phyloP scores from a whole-genome alignment of 2,113 vertebrate species.

The Aegotheles bennettii region DNA sequence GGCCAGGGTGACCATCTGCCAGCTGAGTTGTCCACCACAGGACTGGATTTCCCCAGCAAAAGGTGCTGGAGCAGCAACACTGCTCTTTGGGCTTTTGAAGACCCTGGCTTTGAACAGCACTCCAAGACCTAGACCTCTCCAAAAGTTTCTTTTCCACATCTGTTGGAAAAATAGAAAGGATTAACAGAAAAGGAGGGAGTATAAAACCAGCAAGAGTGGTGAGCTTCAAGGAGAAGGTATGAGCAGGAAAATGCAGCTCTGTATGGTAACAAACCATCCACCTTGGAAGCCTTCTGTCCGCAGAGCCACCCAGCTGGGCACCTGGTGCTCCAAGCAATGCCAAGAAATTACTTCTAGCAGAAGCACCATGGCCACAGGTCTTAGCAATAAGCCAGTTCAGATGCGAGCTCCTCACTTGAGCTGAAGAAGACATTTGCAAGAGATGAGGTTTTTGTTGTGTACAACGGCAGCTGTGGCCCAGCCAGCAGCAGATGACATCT shows the following conservation, averaged over 20 bases:
- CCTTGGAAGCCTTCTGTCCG: background rate
- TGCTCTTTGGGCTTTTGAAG: rapidly evolving
- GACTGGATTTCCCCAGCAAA: background rate
- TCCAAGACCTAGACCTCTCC: background rate
- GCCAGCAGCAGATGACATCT: conserved; percentile 17
- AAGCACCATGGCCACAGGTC: background rate
- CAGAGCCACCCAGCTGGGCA: background rate
- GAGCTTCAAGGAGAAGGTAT: background rate
- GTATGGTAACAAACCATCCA: rapidly evolving
- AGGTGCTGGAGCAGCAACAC: background rate
- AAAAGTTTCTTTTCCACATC: background rate
- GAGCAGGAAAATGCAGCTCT: background rate
- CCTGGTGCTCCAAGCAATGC: background rate
- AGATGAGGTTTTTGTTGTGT: background rate
- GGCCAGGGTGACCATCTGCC: background rate
- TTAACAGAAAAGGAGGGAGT: background rate
- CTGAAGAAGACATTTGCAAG: background rate
- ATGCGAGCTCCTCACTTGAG: background rate
- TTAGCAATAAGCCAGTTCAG: background rate
- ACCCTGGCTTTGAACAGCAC: background rate
- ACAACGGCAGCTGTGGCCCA: background rate
- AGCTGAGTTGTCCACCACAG: background rate
- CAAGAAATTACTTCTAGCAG: background rate
- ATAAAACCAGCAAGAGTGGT: background rate
- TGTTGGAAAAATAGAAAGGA: background rate